phyloP scores from a whole-genome alignment of 2,888 invertebrate species.

The Sphaerophoria rueppellii region DNA sequence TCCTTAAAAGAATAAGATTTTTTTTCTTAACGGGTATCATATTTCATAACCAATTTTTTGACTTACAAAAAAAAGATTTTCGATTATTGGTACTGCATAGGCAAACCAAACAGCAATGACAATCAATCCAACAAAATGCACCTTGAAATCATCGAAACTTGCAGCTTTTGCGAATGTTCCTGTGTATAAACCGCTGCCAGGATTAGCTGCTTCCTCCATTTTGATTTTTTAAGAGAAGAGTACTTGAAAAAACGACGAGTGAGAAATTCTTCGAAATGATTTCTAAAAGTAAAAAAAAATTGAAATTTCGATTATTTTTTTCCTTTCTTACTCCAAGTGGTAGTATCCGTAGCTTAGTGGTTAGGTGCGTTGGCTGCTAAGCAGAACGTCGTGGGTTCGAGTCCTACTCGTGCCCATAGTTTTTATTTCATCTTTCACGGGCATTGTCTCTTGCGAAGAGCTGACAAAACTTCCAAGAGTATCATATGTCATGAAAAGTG shows the following conservation, averaged over 20 bases:
- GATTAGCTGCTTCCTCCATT: background rate
- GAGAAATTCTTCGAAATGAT: background rate
- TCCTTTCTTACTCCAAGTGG: background rate
- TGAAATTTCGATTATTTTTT: background rate
- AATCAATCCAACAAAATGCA: conserved; percentile 22
- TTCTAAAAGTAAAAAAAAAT: background rate
- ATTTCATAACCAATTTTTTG: background rate
- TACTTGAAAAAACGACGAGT: background rate
- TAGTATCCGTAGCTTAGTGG: no score
- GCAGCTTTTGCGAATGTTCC: conserved; percentile 10
- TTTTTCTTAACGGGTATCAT: background rate
- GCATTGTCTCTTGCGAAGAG: no score
- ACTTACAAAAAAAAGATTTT: conserved; percentile 16
- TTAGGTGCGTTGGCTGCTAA: no score
- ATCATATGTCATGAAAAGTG: no score
- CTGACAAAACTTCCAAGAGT: no score
- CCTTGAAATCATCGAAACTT: conserved; percentile 10
- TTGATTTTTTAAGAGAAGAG: background rate
- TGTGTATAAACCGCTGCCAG: no score
- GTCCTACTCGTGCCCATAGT: no score
- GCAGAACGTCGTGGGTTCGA: no score
- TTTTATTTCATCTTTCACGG: no score
- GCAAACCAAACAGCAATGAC: conserved; percentile 11
- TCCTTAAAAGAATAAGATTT: background rate
- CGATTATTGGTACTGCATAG: conserved; percentile 11